Base-by-base conservation (phyloP, 2,888 invertebrate species). In the Strigamia maritima region DNA sequence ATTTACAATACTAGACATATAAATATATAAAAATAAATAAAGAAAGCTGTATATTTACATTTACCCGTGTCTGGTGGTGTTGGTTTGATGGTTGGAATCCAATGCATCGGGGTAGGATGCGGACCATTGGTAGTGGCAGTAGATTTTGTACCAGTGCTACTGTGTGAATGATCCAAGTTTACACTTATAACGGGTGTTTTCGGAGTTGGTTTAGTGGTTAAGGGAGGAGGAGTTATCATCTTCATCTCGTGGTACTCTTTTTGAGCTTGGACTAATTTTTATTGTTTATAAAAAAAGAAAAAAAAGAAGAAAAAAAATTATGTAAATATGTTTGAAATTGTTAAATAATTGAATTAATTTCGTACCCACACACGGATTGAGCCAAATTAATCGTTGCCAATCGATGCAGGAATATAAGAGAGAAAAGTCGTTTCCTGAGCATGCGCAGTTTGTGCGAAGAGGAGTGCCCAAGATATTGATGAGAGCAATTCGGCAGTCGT, bases 311-410 rank as follows among this genome's bases (percentile, higher is more conserved):
- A n/a, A n/a, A n/a, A n/a, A n/a, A n/a, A n/a, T n/a, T n/a, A n/a
- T n/a, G n/a, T n/a, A n/a, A n/a, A n/a, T n/a, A n/a, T n/a, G n/a
- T n/a, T n/a, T n/a, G n/a, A n/a, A n/a, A n/a, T n/a, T n/a, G n/a
- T n/a, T n/a, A n/a, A n/a, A n/a, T n/a, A n/a, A n/a, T n/a, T n/a
- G n/a, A 6, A 35, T 8, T 6, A 6, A 6, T 3, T 35, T 35
- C 93, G 90, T 87, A 95, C 95, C 94, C 83, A 95, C 95, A 86
- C 95, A 95, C 78, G 95, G 94, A 86, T 95, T 95, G 80, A 95
- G 91, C 95, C 95, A 95, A 54, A 95, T 89, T 60, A 95, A 89
- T 80, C 95, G 87, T 84, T 95, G 94, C 95, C 95, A 95, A 78
- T 94, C 95, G 0, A 95, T 89, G 83, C 95, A 95, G 84, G 94